Evolutionary conservation across 2,888 invertebrate genomes (phyloP), one percentile per base, ranked within the genome.

Genomic region (Drosophila differens): DNA sequence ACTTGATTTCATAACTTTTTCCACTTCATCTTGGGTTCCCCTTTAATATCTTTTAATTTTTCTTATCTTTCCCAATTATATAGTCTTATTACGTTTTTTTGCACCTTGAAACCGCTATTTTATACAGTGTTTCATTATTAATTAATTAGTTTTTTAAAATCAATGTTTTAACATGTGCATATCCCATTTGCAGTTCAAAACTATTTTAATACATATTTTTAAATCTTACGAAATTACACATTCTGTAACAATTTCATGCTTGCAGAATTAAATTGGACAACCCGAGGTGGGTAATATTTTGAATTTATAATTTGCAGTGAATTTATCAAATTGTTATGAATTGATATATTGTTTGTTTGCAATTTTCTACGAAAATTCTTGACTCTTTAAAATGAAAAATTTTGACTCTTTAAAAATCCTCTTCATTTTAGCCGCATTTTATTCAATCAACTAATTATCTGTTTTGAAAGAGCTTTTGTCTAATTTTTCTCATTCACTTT

Each of bases 371-470:
- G 22, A 22, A 12, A 44, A 4, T 47, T 16, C 14, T 47, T 0
- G 14, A 22, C 5, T 16, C 2, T 16, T 16, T 47, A 53, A 16
- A 22, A 51, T 28, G 22, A 22, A 12, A 44, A 7, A 16, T 16
- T 4, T 47, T 0, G 22, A 22, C 5, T 16, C 4, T 16, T 16
- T 47, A 53, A 22, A 22, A 51, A 1, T 1, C 4, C 0, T 16
- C 7, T 12, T 25, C 12, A 19, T 35, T 22, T 22, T 1, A 25
- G 16, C 10, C 4, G 14, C 5, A 30, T 53, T 19, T 14, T 39
- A 22, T 44, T 33, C n/a, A 39, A 41, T 70, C 12, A 70, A 51
- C 35, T 30, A 49, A 47, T 41, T 57, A 35, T 14, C 5, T n/a
- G 19, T 19, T 33, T n/a, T 39, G 14, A 30, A 12, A 16, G 32